Evolutionary conservation across 2,113 vertebrate genomes (phyloP), one percentile per base, ranked within the genome.

Genomic region (Halichoeres trimaculatus): DNA sequence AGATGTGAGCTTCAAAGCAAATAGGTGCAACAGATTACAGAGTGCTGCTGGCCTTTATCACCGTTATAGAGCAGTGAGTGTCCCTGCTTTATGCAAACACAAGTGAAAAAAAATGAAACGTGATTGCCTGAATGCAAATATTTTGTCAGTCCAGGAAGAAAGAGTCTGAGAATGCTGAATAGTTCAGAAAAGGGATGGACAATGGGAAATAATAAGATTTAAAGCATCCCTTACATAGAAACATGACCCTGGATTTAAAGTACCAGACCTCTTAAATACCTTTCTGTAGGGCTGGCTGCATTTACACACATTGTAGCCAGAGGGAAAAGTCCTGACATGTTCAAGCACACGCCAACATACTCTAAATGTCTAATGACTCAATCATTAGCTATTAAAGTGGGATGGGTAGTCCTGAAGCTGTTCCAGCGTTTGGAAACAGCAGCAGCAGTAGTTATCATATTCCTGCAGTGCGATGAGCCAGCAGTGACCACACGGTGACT

Each of bases 401-500:
- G 52, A 51, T 53, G 81, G 75, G 66, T 61, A 40, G 58, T 8
- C 26, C 6, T 45, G 53, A 24, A 26, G 59, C 24, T 26, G 36
- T 35, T 74, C 61, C 78, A 66, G 59, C 45, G 20, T 68, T 71
- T 24, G 51, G 48, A 83, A 66, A 20, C 38, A n/a, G 67, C 17
- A 71, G 70, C 59, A 26, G 4, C 1, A 23, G 52, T 16, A 45
- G 59, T 61, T 55, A 61, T 70, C 66, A 23, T 76, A 57, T 62
- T 67, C 47, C 69, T 71, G 78, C 50, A 74, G 79, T 65, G 60
- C 51, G 72, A 68, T 66, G 63, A 64, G 66, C 67, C 61, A 55
- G 74, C 55, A 67, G 69, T 64, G 62, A 66, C 50, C 74, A n/a
- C 59, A 52, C 48, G 23, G 73, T 83, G 81, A 85, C 80, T 91